phyloP scores from a whole-genome alignment of 37 sponge, comb jelly and placozoan genomes.

The Haliclona indistincta region DNA sequence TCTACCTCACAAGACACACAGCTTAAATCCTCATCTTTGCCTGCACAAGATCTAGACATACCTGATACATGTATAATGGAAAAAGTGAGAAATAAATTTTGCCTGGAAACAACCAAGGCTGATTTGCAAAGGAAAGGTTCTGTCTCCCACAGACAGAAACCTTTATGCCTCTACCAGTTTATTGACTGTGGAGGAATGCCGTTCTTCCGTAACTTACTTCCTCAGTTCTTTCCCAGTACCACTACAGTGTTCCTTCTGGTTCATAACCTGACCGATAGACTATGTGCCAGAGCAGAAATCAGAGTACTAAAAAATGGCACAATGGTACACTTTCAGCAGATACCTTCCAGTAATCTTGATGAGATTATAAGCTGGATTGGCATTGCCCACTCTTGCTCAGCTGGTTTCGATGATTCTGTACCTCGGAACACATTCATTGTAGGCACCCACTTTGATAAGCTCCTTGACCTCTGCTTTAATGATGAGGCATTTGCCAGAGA shows the following conservation, averaged over 20 bases:
- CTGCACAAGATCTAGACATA: too few relatives aligned
- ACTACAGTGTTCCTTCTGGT: background rate
- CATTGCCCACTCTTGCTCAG: background rate
- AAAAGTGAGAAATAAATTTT: background rate
- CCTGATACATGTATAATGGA: background rate
- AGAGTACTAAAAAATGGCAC: background rate
- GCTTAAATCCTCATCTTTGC: background rate
- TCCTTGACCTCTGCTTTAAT: background rate
- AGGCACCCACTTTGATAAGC: background rate
- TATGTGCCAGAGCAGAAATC: background rate
- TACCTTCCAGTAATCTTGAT: background rate
- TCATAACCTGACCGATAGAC: background rate
- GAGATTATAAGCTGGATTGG: background rate
- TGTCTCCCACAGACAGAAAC: background rate
- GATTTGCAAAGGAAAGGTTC: background rate
- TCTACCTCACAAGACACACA: background rate
- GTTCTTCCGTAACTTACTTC: background rate
- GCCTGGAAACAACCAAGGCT: background rate
- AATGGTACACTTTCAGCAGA: background rate
- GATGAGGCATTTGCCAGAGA: background rate
- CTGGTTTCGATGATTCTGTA: background rate
- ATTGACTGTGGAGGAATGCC: constrained; percentile 2
- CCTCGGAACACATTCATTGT: background rate
- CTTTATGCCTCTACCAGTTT: background rate
- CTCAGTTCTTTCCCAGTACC: background rate